Base-by-base conservation (phyloP, 2,113 vertebrate genomes). In the Brienomyrus longianalis region DNA sequence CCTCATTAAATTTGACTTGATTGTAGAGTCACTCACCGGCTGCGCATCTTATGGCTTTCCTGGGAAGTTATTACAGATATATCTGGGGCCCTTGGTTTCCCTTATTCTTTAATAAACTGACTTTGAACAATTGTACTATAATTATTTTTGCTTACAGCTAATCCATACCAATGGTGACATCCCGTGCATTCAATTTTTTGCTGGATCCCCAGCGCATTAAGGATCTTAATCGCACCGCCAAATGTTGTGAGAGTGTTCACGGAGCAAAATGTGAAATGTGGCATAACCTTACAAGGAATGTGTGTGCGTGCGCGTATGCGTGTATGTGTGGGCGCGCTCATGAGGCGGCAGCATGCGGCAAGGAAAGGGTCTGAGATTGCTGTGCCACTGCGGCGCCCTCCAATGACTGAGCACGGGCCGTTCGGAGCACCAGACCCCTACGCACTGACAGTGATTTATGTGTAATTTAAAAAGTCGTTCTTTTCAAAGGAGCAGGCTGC, bases 381-480 rank as follows among this genome's bases (percentile, higher is more conserved):
- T 43, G 88, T 93, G 91, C 90, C 93, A 92, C 89, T 87, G 84
- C 90, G 85, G 91, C 86, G 56, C 91, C 92, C 93, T 92, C 91
- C 91, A 27, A 54, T 88, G 91, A 90, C 92, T 92, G 90, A 43
- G 52, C 51, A 83, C 86, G 86, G 91, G 92, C 91, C 90, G 92
- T 92, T 80, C 92, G 93, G 93, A 90, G 92, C 93, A 92, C 89
- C 88, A 89, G 89, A 92, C 94, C 92, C 90, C 93, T 92, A 92
- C 90, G 92, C 88, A 66, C 89, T 96, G 95, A 96, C 95, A 96
- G 94, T 96, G 95, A 95, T 96, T 92, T 96, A 96, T 96, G 93
- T 93, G 94, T 96, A 95, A 96, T 95, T 95, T 96, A 95, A 95
- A 95, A 95, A 96, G 95, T 95, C 93, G 91, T 95, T 96, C 94